Percentiles rank a stretch among this genome's conserved stretches.
Evolutionary conservation across 1,140 invertebrate genomes (phyloP).

Genomic region (Globodera rostochiensis): DNA sequence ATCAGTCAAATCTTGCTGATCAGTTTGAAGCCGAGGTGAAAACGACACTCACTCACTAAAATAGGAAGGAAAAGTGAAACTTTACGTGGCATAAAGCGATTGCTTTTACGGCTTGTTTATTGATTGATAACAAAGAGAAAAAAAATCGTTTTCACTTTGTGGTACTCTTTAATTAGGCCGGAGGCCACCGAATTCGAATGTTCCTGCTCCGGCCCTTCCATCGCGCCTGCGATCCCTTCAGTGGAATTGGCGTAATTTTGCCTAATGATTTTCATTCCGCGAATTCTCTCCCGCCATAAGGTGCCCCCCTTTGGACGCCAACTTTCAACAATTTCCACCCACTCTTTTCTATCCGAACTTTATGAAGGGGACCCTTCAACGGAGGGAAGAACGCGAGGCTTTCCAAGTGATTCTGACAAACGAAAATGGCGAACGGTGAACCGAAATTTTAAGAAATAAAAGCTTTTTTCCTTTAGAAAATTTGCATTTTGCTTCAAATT

Average conservation of each 20-base stretch:
- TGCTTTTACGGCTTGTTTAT: too few species aligned
- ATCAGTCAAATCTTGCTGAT: slow-evolving; percentile 49
- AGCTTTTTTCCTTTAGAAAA: slow-evolving; percentile 38
- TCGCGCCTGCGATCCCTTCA: slow-evolving; percentile 26
- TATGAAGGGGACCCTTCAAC: slow-evolving; percentile 41
- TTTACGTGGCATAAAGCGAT: too few species aligned
- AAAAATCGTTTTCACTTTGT: slow-evolving; percentile 13
- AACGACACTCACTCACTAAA: background rate
- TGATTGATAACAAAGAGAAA: slow-evolving; percentile 26
- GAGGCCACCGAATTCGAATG: slow-evolving; percentile 40
- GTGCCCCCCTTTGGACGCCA: slow-evolving; percentile 40
- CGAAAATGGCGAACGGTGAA: slow-evolving; percentile 54
- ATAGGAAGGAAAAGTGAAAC: background rate
- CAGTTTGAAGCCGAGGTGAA: slow-evolving; percentile 41
- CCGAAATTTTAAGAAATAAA: background rate
- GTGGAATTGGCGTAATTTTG: slow-evolving; percentile 39
- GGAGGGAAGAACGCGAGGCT: slow-evolving; percentile 42
- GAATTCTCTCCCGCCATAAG: background rate
- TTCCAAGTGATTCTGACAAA: slow-evolving; percentile 46
- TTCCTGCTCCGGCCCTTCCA: slow-evolving; percentile 29
- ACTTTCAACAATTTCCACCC: slow-evolving; percentile 40
- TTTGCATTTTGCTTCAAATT: slow-evolving; percentile 54
- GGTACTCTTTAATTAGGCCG: slow-evolving; percentile 25
- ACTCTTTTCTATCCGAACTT: slow-evolving; percentile 51
- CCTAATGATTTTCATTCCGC: background rate